phyloP scores from a whole-genome alignment of 2,797 vertebrate genomes.

The Loris lydekkerianus region DNA sequence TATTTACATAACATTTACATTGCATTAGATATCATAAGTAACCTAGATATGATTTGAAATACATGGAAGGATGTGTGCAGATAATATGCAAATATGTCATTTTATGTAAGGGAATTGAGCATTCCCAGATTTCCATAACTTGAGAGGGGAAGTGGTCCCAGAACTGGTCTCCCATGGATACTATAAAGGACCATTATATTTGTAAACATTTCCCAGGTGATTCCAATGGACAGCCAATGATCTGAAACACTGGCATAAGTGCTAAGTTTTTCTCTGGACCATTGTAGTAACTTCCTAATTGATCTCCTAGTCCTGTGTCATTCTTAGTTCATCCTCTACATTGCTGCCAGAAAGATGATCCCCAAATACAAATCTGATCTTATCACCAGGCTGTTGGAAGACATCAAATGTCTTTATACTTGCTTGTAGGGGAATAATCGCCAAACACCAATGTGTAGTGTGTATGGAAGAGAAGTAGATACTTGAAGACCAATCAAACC shows the following conservation, averaged over 20 bases:
- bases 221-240: background rate
- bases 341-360: background rate
- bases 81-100: background rate
- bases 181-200: background rate
- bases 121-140: background rate
- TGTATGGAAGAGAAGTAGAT: background rate
- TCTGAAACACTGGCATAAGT: background rate
- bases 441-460: background rate
- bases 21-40: background rate
- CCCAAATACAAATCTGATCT: slow-evolving; percentile 15
- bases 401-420: background rate
- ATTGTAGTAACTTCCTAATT: background rate
- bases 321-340: background rate
- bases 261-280: background rate
- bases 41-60: background rate
- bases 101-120: background rate
- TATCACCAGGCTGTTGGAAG: background rate
- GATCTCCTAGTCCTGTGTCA: background rate
- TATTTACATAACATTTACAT: background rate
- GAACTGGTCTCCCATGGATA: background rate
- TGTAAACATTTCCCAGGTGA: background rate
- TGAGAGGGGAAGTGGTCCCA: background rate
- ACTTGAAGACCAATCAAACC: background rate
- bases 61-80: background rate
- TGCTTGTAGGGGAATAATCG: background rate